Conservation (phyloP, 2,797 vertebrate genomes). For the Typhlichthys subterraneus region DNA sequence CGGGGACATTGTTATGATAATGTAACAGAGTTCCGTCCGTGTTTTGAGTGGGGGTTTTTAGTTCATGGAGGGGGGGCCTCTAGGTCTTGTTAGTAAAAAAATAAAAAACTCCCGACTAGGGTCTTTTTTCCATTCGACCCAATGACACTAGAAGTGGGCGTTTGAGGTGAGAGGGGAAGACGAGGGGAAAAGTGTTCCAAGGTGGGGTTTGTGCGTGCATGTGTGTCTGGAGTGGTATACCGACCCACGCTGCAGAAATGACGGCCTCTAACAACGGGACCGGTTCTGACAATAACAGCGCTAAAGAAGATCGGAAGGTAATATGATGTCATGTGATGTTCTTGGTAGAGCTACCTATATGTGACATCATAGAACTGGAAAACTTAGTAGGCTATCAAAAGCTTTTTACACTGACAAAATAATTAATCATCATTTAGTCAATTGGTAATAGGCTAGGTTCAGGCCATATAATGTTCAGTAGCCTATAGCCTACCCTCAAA, state of each 20-base stretch:
- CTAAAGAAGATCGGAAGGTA: constrained; percentile 70
- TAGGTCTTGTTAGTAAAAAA: constrained; percentile 29
- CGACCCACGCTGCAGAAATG: constrained; percentile 32
- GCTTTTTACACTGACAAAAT: no score
- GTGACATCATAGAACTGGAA: background rate
- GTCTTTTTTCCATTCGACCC: background rate
- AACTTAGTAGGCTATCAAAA: background rate
- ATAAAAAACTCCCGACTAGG: background rate
- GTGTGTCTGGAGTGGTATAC: background rate
- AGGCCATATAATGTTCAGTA: no score
- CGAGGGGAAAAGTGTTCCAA: background rate
- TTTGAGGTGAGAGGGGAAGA: background rate
- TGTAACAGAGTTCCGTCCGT: constrained; percentile 32
- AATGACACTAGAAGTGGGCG: background rate
- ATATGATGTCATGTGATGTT: background rate
- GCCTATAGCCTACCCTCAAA: no score
- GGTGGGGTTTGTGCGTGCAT: background rate
- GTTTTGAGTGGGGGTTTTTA: constrained; percentile 3
- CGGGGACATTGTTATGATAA: constrained; percentile 65
- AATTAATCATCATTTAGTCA: no score
- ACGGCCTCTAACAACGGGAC: constrained; percentile 55
- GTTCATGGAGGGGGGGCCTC: constrained; percentile 33
- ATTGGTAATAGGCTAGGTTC: no score
- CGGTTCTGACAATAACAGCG: constrained; percentile 51
- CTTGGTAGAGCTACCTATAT: background rate